phyloP scores from a whole-genome alignment of 1,140 invertebrate species.

The Papilio polytes region DNA sequence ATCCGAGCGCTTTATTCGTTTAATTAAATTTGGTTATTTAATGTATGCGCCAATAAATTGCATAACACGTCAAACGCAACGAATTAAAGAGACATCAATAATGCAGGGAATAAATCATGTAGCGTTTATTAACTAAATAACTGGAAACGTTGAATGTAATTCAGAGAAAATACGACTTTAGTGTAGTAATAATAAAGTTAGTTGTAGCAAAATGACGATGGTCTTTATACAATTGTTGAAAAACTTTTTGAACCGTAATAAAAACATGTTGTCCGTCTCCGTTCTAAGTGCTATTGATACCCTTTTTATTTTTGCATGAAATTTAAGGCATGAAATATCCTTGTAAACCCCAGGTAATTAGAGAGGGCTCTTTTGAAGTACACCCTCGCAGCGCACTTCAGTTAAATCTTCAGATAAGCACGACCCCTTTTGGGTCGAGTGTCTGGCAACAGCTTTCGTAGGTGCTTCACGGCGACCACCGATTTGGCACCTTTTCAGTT shows the following conservation, averaged over 20 bases:
- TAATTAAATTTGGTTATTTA: conserved; percentile 27
- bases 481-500: conserved; percentile 23
- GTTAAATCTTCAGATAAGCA: conserved; percentile 38
- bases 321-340: conserved; percentile 11
- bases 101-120: not conserved
- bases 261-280: not conserved
- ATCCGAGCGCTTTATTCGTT: not conserved
- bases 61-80: not conserved
- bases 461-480: conserved; percentile 7
- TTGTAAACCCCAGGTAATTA: conserved; percentile 31
- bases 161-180: too few species aligned
- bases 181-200: not conserved
- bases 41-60: conserved; percentile 16
- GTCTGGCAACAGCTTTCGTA: conserved; percentile 29
- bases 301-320: conserved; percentile 15
- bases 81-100: conserved; percentile 2
- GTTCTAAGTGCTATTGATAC: not conserved
- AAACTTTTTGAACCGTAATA: not conserved
- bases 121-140: not conserved
- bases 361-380: conserved; percentile 14
- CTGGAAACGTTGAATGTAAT: not conserved
- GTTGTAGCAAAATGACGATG: too few species aligned
- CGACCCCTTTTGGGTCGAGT: conserved; percentile 35
- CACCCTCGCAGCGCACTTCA: not conserved
- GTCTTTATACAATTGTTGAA: not conserved